phyloP scores from a whole-genome alignment of 2,113 vertebrate species.

The Nematolebias whitei region DNA sequence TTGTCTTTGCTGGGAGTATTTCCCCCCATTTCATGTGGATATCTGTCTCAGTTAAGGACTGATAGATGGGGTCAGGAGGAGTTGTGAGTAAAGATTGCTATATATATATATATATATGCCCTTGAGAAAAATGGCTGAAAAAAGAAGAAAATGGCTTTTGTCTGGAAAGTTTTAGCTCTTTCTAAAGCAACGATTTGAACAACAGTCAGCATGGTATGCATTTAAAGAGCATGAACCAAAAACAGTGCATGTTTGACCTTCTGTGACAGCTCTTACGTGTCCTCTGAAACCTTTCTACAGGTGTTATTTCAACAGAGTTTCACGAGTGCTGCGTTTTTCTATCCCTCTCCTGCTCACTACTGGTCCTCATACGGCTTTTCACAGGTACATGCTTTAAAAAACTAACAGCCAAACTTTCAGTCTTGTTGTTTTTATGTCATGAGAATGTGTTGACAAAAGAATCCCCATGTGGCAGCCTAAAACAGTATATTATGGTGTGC shows the following conservation, averaged over 20 bases:
- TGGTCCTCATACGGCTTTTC: too few relatives aligned
- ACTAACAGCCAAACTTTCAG: background rate
- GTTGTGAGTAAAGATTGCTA: constrained; percentile 9
- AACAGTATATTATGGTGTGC: background rate
- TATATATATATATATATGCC: background rate
- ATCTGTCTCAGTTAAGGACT: too few relatives aligned
- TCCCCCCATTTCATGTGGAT: background rate
- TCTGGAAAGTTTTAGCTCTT: too few relatives aligned
- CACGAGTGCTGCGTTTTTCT: background rate
- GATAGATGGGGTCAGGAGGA: background rate
- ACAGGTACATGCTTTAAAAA: background rate
- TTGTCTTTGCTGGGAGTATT: background rate
- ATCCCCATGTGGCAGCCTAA: background rate
- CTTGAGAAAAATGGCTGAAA: too few relatives aligned
- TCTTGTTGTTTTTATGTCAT: background rate
- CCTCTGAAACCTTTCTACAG: constrained; percentile 3
- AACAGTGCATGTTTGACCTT: constrained; percentile 50
- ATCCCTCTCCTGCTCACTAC: too few relatives aligned
- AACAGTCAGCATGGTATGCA: constrained; percentile 48
- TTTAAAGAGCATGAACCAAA: constrained; percentile 2
- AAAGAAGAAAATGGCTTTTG: background rate
- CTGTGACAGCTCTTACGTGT: constrained; percentile 12
- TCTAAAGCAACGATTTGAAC: too few relatives aligned
- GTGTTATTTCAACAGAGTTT: constrained; percentile 12
- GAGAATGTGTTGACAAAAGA: too few relatives aligned